phyloP scores from a whole-genome alignment of 2,113 vertebrate genomes.

The Cololabis saira region DNA sequence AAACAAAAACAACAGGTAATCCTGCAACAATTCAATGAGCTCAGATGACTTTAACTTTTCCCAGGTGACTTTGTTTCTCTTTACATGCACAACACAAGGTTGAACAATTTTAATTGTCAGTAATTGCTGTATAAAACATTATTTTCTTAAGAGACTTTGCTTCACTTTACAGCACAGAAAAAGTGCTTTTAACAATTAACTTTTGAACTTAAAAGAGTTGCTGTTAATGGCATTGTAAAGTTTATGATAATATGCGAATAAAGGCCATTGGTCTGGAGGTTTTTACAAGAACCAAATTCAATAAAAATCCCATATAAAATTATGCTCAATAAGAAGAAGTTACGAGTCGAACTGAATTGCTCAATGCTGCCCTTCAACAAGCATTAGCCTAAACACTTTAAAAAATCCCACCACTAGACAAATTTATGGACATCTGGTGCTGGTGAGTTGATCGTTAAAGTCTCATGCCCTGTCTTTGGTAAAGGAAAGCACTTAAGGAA shows the following conservation, averaged over 20 bases:
- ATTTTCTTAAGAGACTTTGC: neutral
- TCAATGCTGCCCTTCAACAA: constrained; percentile 35
- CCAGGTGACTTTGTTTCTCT: neutral
- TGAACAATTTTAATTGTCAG: neutral
- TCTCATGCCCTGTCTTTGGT: constrained; percentile 49
- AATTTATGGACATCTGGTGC: constrained; percentile 78
- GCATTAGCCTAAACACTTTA: constrained; percentile 18
- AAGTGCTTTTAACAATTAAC: neutral
- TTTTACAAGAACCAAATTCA: constrained; percentile 38
- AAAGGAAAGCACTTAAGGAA: constrained; percentile 62
- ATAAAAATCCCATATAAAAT: constrained; percentile 42
- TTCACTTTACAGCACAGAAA: neutral
- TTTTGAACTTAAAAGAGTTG: constrained; percentile 5
- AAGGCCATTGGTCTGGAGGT: neutral
- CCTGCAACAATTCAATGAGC: no score
- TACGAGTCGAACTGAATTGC: constrained; percentile 24
- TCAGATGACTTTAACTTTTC: no score
- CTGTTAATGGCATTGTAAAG: constrained; percentile 25
- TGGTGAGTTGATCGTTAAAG: constrained; percentile 72
- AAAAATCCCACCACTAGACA: constrained; percentile 42
- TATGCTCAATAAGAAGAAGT: constrained; percentile 5
- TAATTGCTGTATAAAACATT: constrained; percentile 7
- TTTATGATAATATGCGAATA: constrained; percentile 5
- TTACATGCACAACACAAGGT: neutral
- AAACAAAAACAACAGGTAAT: no score